phyloP scores from a whole-genome alignment of 2,797 vertebrate genomes.

The Toxotes lorentzi region DNA sequence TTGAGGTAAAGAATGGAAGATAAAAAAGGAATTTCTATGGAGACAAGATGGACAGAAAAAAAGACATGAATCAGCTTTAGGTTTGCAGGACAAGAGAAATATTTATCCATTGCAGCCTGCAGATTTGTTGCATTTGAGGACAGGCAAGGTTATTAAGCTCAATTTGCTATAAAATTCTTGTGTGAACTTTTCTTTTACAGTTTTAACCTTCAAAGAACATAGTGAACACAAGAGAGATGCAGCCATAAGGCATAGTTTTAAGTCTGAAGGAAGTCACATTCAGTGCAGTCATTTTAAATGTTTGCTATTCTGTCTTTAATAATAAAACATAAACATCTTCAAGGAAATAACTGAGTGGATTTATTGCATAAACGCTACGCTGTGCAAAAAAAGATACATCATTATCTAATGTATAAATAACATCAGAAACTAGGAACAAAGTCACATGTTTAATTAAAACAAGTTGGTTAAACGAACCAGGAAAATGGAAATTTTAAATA shows the following conservation, averaged over 20 bases:
- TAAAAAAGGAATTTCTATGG: background rate
- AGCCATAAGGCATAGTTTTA: background rate
- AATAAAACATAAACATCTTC: background rate
- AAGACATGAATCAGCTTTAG: constrained; percentile 5
- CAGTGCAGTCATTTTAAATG: background rate
- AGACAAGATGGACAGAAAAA: constrained; percentile 14
- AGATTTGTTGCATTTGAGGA: constrained; percentile 6
- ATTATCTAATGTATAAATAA: background rate
- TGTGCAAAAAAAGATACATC: too few relatives aligned
- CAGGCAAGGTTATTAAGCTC: constrained; percentile 3
- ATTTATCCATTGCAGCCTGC: background rate
- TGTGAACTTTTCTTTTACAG: constrained; percentile 3
- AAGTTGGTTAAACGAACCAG: background rate
- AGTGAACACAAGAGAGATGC: background rate
- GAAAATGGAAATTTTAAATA: background rate
- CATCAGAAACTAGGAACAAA: background rate
- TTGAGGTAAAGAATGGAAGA: constrained; percentile 34
- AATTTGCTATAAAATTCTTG: background rate
- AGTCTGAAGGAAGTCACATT: background rate
- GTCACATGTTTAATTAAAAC: background rate
- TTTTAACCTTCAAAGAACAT: background rate
- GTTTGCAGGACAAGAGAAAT: background rate
- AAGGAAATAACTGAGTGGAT: background rate
- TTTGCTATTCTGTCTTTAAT: background rate
- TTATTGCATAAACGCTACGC: background rate